These are phyloP conservation scores for Oreochromis spilurus DNA, from an alignment of 2,113 vertebrate species.

Conservation along the genomic window DNA sequence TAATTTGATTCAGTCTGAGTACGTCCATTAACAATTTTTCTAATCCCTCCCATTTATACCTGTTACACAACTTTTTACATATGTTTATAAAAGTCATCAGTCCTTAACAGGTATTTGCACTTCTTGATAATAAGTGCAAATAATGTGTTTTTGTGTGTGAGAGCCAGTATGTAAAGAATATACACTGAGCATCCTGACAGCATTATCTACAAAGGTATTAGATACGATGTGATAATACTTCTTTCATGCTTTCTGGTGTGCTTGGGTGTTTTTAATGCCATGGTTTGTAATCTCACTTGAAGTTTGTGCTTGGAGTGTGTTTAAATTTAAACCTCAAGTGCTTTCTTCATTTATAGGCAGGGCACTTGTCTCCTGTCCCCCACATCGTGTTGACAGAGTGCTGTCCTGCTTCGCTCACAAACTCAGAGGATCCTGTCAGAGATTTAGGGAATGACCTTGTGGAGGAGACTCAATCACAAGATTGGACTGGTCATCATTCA, in stretches of 20 bases:
- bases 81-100: background rate
- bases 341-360: slow-evolving; percentile 63
- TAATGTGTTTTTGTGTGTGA: background rate
- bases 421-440: slow-evolving; percentile 54
- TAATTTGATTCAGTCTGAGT: background rate
- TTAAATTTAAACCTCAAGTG: slow-evolving; percentile 25
- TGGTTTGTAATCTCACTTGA: background rate
- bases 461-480: background rate
- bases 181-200: background rate
- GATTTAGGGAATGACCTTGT: slow-evolving; percentile 7
- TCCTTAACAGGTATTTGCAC: background rate
- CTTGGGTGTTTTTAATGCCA: background rate
- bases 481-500: background rate
- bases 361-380: slow-evolving; percentile 69
- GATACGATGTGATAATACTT: background rate
- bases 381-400: slow-evolving; percentile 82
- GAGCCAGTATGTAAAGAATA: background rate
- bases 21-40: background rate
- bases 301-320: background rate
- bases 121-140: background rate
- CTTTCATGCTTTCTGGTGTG: background rate
- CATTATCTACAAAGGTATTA: background rate
- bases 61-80: background rate
- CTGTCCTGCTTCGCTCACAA: slow-evolving; percentile 58
- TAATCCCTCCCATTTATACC: background rate